These are phyloP conservation scores for Dasypus novemcinctus DNA, from an alignment of 2,113 vertebrate genomes.

Conservation along the genomic window DNA sequence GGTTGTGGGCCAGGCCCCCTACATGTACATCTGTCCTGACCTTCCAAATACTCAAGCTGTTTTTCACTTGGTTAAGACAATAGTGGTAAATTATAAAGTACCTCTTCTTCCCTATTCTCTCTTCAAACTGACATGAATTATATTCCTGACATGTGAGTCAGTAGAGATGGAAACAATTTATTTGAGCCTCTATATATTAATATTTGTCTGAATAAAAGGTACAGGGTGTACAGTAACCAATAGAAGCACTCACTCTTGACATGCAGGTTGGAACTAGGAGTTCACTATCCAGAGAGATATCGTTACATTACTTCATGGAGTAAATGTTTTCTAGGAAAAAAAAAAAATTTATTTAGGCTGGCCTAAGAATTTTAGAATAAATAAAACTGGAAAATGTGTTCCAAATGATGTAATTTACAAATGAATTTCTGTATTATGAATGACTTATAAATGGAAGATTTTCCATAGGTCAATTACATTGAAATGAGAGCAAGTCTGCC, in stretches of 20 bases:
- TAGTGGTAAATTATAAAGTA: background rate
- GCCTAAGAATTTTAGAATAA: background rate
- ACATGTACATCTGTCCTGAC: background rate
- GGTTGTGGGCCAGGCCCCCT: background rate
- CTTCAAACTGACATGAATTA: background rate
- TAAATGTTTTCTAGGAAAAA: background rate
- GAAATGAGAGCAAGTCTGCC: background rate
- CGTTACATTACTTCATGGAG: background rate
- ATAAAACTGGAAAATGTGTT: background rate
- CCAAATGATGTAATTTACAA: background rate
- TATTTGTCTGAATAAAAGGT: background rate
- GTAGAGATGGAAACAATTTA: background rate
- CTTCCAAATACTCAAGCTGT: background rate
- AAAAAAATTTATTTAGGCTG: background rate
- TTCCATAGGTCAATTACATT: background rate
- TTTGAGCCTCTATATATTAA: background rate
- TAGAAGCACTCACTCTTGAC: too few relatives aligned
- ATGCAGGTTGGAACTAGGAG: background rate
- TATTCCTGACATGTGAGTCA: background rate
- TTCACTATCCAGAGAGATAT: background rate
- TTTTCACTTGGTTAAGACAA: conserved; percentile 6
- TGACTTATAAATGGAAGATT: background rate
- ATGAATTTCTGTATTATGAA: background rate
- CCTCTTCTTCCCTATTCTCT: background rate
- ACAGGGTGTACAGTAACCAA: background rate